These are phyloP conservation scores for Pecten maximus DNA, from an alignment of 2,888 invertebrate species.

Conservation along the genomic window DNA sequence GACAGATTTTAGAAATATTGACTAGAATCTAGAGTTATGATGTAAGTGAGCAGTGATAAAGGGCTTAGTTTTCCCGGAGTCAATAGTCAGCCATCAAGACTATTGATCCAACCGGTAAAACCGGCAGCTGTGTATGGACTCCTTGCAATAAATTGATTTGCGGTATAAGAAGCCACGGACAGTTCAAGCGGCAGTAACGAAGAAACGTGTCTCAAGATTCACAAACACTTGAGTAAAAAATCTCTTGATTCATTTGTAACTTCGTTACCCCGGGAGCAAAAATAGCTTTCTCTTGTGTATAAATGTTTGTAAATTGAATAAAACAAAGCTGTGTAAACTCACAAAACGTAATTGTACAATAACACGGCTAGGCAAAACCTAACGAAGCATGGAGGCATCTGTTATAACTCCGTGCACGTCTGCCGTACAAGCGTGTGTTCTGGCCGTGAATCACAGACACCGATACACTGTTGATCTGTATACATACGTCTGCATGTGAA, in stretches of 20 bases:
- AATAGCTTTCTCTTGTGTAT: background rate
- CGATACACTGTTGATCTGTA: background rate
- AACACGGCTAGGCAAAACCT: background rate
- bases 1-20: conserved; percentile 33
- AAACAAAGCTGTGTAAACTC: conserved; percentile 20
- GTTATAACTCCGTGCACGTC: background rate
- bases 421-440: background rate
- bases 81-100: conserved; percentile 11
- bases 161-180: background rate
- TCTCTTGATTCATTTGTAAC: background rate
- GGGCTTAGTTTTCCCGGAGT: conserved; percentile 15
- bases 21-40: background rate
- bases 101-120: background rate
- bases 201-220: background rate
- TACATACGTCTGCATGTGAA: background rate
- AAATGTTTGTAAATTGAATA: conserved; percentile 33
- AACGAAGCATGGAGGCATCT: background rate
- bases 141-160: conserved; percentile 5
- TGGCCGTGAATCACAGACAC: background rate
- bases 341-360: conserved; percentile 19
- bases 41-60: conserved; percentile 4
- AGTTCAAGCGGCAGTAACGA: background rate
- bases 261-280: background rate
- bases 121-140: conserved; percentile 1
- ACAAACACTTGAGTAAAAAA: background rate